Conservation (phyloP, 2,888 invertebrate genomes). For the Andrena marginata region DNA sequence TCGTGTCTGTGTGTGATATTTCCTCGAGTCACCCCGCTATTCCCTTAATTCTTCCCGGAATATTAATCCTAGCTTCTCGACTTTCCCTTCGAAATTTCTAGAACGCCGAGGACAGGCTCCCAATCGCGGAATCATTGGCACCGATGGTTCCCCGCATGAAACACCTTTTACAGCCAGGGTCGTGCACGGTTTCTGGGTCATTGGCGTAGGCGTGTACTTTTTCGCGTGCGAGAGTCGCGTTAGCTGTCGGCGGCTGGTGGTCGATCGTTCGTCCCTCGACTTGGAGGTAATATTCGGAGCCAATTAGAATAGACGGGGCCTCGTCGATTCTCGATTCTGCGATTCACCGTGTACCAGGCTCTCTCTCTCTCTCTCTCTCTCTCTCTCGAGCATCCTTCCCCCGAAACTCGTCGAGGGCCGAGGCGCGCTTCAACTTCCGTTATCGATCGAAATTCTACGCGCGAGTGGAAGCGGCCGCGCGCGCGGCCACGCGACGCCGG, state of each 20-base stretch:
- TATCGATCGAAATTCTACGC: slow-evolving; percentile 35
- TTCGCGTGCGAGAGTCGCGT: slow-evolving; percentile 56
- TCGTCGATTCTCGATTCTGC: slow-evolving; percentile 39
- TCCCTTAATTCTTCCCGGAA: no score
- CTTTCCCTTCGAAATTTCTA: no score
- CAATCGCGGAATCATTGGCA: neutral
- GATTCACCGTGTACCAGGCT: slow-evolving; percentile 41
- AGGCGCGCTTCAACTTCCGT: slow-evolving; percentile 14
- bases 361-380: slow-evolving; percentile 30
- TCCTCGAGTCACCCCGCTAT: no score
- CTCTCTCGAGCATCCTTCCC: slow-evolving; percentile 11
- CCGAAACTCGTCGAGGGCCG: slow-evolving; percentile 12
- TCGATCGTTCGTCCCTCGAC: slow-evolving; percentile 65
- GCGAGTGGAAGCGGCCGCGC: neutral
- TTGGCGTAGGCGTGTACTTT: slow-evolving; percentile 56
- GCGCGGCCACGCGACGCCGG: no score
- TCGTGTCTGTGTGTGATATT: no score
- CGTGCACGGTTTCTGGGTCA: slow-evolving; percentile 52
- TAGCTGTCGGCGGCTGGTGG: slow-evolving; percentile 35
- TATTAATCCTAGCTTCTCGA: no score
- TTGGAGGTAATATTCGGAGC: slow-evolving; percentile 57
- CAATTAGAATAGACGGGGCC: slow-evolving; percentile 59
- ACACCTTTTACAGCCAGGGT: neutral
- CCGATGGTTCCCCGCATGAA: neutral
- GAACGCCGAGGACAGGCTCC: neutral